Evolutionary conservation across 1,140 invertebrate species (phyloP), one percentile per base, ranked within the genome.

Genomic region (Tetraneura akinire): DNA sequence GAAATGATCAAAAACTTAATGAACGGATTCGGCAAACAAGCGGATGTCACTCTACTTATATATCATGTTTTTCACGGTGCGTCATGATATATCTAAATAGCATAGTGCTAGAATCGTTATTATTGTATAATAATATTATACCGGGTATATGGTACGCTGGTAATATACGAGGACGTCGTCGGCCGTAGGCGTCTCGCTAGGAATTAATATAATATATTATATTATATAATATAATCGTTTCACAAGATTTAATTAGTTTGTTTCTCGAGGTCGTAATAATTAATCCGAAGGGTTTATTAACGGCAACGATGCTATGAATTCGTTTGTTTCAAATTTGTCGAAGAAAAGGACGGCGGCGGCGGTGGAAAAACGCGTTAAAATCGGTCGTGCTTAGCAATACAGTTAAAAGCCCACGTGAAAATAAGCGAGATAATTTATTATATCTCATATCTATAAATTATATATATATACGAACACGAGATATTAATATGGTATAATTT

Each of bases 221-320:
- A 5, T 2, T 4, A 26, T 26, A 26, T 70, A 70, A 18, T 23
- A 47, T 70, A 16, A 70, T 47, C 13, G 55, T 55, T 68, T 68
- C 64, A n/a, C 21, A 8, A 21, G 45, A 49, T 70, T 70, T 70
- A 70, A 70, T 70, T 70, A 70, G 23, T 70, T 29, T 70, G 66
- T 29, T 49, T 18, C 23, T n/a, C 42, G 29, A 26, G 21, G 29
- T 11, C 66, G 66, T 70, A 68, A n/a, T n/a, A n/a, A 68, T 68
- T 21, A 68, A 68, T 42, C n/a, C n/a, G 14, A 23, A 68, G 13
- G 37, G 21, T 14, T 13, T 70, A 18, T 13, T 3, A 5, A 21
- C 23, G 21, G 9, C 47, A 23, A 2, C 23, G 66, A 21, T 26
- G 42, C 37, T 68, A 68, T 68, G 45, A 68, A 68, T 68, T 49